Base-by-base conservation (phyloP, 2,797 vertebrate genomes). In the Rhadinocentrus ornatus region DNA sequence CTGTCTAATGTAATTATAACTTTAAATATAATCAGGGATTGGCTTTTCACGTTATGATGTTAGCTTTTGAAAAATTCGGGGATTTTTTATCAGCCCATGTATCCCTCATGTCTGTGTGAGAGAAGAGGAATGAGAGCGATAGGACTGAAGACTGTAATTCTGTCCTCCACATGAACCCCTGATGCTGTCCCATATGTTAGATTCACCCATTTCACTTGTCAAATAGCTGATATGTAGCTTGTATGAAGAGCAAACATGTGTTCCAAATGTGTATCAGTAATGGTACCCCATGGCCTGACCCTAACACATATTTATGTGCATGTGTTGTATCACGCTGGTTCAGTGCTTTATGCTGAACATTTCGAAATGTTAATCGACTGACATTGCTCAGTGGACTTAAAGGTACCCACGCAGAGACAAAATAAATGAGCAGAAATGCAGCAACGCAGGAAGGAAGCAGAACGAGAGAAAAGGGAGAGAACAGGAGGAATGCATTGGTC, bases 131-230 rank as follows among this genome's bases (percentile, higher is more conserved):
- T 56, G 79, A 63, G 65, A 58, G 62, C 60, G 50, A 53, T 82
- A 75, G 50, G 60, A 82, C 74, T 76, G 71, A 86, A 83, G 78
- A 81, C 77, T 80, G 71, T 52, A 66, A 84, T 87, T 83, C 66
- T 90, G 91, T 92, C 91, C 91, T 86, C 88, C 74, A 67, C 24
- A 53, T 93, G 91, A 93, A 92, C 91, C 85, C 87, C 69, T 35
- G 67, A 77, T 88, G 87, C 82, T 84, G 80, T 86, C 85, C 80
- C 84, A 92, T 90, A 82, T 87, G 82, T 91, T 91, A 89, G 75
- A 81, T 85, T 88, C 79, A 65, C 46, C 87, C 88, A 83, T 89
- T 92, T 83, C 65, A 66, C 87, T 83, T 91, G 88, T 91, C 89
- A 90, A 63, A 78, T 35, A 74, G 44, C 75, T 92, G 85, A 92